phyloP scores from a whole-genome alignment of 2,888 invertebrate species.

The Ormyrus nitidulus region DNA sequence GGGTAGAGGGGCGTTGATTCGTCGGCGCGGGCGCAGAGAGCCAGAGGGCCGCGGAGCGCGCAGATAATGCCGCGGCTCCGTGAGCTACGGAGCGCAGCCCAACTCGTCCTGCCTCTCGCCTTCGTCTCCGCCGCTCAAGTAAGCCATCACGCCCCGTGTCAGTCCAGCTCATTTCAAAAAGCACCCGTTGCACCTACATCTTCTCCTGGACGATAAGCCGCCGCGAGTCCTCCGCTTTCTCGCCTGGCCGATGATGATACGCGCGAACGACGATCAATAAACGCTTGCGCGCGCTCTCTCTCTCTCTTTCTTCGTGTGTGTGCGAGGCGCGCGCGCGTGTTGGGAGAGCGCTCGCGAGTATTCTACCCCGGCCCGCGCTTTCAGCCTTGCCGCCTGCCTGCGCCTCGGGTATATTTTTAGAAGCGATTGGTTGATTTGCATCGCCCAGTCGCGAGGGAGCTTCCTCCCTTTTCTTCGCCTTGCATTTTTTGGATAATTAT shows the following conservation, averaged over 20 bases:
- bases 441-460: too few relatives aligned
- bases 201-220: neutral
- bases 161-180: too few relatives aligned
- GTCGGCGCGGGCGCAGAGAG: neutral
- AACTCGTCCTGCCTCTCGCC: slow-evolving; percentile 60
- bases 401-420: too few relatives aligned
- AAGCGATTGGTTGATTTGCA: too few relatives aligned
- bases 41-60: slow-evolving; percentile 7
- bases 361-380: too few relatives aligned
- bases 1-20: too few relatives aligned
- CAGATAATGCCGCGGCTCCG: slow-evolving; percentile 62
- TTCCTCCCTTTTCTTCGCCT: too few relatives aligned
- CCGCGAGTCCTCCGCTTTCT: slow-evolving; percentile 7
- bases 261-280: neutral
- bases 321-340: too few relatives aligned
- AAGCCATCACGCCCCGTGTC: slow-evolving; percentile 53
- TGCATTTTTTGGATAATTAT: too few relatives aligned
- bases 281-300: neutral
- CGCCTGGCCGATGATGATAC: neutral
- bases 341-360: too few relatives aligned
- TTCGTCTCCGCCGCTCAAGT: slow-evolving; percentile 61
- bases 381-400: too few relatives aligned
- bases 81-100: slow-evolving; percentile 60
- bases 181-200: neutral
- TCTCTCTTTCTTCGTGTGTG: neutral